Percentiles rank a stretch among this genome's conserved stretches.
These are phyloP conservation scores for Momotus momota DNA, from an alignment of 2,797 vertebrate species.

Conservation along the genomic window DNA sequence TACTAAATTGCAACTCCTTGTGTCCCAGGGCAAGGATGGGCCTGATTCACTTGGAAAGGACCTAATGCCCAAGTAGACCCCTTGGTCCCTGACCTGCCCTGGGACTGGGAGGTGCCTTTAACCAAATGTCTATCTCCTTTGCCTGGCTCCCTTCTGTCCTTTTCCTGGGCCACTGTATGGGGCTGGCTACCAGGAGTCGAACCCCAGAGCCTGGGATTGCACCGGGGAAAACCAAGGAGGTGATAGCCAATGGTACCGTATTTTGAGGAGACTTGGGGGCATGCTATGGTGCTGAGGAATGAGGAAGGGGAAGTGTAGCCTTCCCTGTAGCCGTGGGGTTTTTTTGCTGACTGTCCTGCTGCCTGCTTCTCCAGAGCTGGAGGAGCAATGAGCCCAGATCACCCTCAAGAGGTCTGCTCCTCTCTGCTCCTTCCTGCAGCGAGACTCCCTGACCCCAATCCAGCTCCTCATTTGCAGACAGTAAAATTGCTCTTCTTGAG, in stretches of 20 bases:
- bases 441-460: background rate
- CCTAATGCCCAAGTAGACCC: background rate
- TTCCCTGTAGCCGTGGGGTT: background rate
- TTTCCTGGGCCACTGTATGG: no score
- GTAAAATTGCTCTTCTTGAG: constrained; percentile 35
- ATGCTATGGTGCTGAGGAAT: background rate
- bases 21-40: rapidly evolving
- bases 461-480: background rate
- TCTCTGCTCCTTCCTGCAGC: background rate
- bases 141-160: background rate
- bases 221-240: background rate
- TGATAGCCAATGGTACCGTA: background rate
- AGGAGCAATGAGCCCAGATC: background rate
- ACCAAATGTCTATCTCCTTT: background rate
- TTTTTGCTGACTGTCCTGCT: background rate
- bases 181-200: background rate
- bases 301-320: background rate
- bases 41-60: background rate
- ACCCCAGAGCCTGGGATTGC: background rate
- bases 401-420: background rate
- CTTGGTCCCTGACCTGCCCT: background rate
- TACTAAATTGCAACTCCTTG: background rate
- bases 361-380: background rate
- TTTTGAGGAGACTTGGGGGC: background rate
- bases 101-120: background rate